phyloP scores from a whole-genome alignment of 1,140 invertebrate genomes.

The Panagrolaimus sp. region DNA sequence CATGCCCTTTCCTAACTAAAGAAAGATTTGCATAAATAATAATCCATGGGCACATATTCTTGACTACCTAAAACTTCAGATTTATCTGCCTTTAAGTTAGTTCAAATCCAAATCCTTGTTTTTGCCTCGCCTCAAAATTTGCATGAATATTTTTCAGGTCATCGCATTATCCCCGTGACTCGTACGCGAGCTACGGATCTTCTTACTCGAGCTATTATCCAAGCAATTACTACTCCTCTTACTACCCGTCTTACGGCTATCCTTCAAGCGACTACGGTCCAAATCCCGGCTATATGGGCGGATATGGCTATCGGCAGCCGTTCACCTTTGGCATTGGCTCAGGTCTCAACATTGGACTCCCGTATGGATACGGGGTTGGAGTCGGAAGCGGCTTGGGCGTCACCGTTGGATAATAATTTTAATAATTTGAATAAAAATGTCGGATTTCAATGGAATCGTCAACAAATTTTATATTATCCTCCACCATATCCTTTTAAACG shows the following conservation, averaged over 20 bases:
- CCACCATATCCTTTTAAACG: too few species aligned
- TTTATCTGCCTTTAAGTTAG: too few species aligned
- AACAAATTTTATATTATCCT: too few species aligned
- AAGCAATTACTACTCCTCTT: constrained; percentile 10
- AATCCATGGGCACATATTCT: too few species aligned
- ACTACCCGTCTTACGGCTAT: constrained; percentile 18
- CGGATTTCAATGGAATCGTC: too few species aligned
- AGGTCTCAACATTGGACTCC: constrained; percentile 12
- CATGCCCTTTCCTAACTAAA: too few species aligned
- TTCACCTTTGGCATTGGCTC: constrained; percentile 17
- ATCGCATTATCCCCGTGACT: neutral
- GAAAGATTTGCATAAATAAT: too few species aligned
- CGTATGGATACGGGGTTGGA: constrained; percentile 4
- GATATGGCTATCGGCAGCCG: neutral
- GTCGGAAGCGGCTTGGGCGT: constrained; percentile 6
- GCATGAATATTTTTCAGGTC: too few species aligned
- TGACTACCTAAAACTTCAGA: too few species aligned
- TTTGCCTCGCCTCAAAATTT: too few species aligned
- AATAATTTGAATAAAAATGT: too few species aligned
- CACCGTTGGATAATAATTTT: neutral
- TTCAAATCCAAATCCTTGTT: too few species aligned
- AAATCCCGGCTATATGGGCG: constrained; percentile 15
- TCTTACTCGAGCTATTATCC: constrained; percentile 3
- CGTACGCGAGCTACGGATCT: constrained; percentile 8
- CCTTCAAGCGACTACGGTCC: neutral